Percentiles rank a stretch among this genome's conserved stretches.
Conservation (phyloP, 2,797 vertebrate genomes). For the Apogon talboti region DNA sequence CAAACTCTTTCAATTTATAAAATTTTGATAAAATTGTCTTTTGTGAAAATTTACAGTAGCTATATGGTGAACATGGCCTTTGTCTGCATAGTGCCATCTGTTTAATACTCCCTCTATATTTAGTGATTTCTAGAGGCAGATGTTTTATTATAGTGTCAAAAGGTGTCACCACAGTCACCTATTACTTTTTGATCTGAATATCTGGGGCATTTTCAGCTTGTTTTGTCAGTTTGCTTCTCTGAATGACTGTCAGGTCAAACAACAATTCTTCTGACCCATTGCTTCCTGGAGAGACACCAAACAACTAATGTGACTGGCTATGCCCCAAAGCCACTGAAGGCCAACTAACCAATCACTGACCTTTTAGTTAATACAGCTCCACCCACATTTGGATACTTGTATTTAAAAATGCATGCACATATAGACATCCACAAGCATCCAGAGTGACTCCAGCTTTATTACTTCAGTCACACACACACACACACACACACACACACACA, state of each 20-base stretch:
- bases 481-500: no score
- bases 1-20: neutral
- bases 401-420: slow-evolving; percentile 19
- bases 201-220: slow-evolving; percentile 42
- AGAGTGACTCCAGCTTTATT: slow-evolving; percentile 1
- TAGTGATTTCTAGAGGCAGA: slow-evolving; percentile 33
- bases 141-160: slow-evolving; percentile 24
- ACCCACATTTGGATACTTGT: slow-evolving; percentile 35
- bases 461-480: slow-evolving; percentile 11
- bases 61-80: slow-evolving; percentile 24
- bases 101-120: slow-evolving; percentile 6
- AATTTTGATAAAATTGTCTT: neutral
- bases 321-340: slow-evolving; percentile 39
- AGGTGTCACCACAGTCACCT: slow-evolving; percentile 13
- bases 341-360: slow-evolving; percentile 58
- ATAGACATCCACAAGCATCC: neutral
- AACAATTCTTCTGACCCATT: slow-evolving; percentile 44
- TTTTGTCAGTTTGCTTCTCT: slow-evolving; percentile 45
- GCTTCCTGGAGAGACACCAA: slow-evolving; percentile 58
- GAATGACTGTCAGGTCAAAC: slow-evolving; percentile 55
- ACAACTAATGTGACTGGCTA: slow-evolving; percentile 54
- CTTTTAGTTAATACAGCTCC: slow-evolving; percentile 45
- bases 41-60: slow-evolving; percentile 20
- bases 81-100: slow-evolving; percentile 31
- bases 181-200: slow-evolving; percentile 26